phyloP scores from a whole-genome alignment of 1,140 invertebrate species.

The Marisa cornuarietis region DNA sequence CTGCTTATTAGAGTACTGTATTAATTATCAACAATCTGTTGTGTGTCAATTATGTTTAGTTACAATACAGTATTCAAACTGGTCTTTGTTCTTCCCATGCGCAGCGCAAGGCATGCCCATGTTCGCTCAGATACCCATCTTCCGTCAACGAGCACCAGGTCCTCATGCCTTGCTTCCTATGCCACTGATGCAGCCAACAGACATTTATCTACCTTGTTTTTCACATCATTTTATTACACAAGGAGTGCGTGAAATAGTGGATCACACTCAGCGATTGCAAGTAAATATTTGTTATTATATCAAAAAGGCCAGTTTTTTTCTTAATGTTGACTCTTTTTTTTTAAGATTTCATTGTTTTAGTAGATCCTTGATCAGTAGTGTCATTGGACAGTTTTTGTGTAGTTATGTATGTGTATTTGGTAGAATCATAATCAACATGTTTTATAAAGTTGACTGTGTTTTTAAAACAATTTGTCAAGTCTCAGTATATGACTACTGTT shows the following conservation, averaged over 20 bases:
- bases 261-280: constrained; percentile 8
- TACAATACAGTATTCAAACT: too few relatives aligned
- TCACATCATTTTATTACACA: constrained; percentile 48
- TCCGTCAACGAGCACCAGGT: constrained; percentile 18
- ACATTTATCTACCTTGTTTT: constrained; percentile 76
- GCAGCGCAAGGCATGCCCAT: constrained; percentile 24
- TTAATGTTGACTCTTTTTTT: too few relatives aligned
- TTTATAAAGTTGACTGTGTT: background rate
- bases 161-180: constrained; percentile 25
- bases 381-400: background rate
- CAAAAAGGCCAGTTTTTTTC: too few relatives aligned
- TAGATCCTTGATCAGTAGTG: background rate
- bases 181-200: constrained; percentile 60
- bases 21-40: background rate
- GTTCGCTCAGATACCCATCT: constrained; percentile 10
- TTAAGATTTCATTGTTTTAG: background rate
- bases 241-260: constrained; percentile 28
- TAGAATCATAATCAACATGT: background rate
- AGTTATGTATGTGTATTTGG: background rate
- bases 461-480: constrained; percentile 5
- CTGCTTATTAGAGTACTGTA: too few relatives aligned
- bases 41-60: background rate
- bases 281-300: constrained; percentile 8
- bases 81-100: constrained; percentile 13
- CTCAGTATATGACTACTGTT: background rate